phyloP scores from a whole-genome alignment of 2,797 vertebrate species.

The Centropyge bicolor region DNA sequence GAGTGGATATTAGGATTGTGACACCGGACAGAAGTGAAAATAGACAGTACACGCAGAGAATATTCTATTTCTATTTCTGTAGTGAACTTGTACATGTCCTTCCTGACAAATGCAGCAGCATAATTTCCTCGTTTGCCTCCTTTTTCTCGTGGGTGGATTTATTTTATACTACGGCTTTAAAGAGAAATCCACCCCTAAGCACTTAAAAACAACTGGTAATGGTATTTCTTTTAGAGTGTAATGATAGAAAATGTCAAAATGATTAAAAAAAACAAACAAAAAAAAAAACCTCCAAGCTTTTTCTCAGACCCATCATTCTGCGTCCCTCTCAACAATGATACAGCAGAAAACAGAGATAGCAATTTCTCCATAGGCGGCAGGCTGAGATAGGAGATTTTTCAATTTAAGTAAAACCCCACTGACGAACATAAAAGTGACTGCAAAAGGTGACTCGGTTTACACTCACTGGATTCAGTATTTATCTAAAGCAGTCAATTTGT shows the following conservation, averaged over 20 bases:
- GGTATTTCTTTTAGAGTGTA: constrained; percentile 26
- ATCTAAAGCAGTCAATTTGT: constrained; percentile 29
- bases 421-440: neutral
- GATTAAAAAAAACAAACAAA: constrained; percentile 4
- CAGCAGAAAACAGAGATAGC: neutral
- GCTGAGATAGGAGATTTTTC: neutral
- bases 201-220: constrained; percentile 13
- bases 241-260: constrained; percentile 8
- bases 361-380: neutral
- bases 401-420: neutral
- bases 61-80: constrained; percentile 53
- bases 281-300: constrained; percentile 9
- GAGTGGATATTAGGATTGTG: constrained; percentile 55
- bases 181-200: constrained; percentile 21
- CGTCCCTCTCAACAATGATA: neutral
- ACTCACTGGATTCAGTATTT: constrained; percentile 32
- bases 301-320: neutral
- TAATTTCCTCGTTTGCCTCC: constrained; percentile 35
- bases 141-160: constrained; percentile 26
- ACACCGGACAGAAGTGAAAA: constrained; percentile 59
- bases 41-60: constrained; percentile 47
- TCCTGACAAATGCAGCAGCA: constrained; percentile 37
- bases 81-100: constrained; percentile 45
- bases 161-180: constrained; percentile 26
- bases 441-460: constrained; percentile 17